Conservation (phyloP, 2,797 vertebrate species). For the Molossus alvarezi region DNA sequence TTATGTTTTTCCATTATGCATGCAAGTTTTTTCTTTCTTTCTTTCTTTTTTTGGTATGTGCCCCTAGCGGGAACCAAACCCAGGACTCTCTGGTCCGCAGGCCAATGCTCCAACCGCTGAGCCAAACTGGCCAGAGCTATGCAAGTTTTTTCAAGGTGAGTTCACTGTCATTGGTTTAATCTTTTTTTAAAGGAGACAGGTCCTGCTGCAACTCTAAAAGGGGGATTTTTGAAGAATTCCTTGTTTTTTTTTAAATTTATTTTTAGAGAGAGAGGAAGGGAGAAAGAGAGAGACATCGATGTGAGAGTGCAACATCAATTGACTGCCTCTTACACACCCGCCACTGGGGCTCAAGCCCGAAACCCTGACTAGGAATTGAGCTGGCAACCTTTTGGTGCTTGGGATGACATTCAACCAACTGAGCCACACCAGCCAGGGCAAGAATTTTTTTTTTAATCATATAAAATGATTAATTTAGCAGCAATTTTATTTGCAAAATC, state of each 20-base stretch:
- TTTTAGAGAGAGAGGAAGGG: too few species aligned
- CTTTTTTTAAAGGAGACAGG: neutral
- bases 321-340: too few species aligned
- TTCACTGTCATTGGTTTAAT: neutral
- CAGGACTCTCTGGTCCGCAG: too few species aligned
- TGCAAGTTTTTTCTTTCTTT: neutral
- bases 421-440: neutral
- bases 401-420: neutral
- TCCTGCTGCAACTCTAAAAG: neutral
- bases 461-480: slow-evolving; percentile 77
- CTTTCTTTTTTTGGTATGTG: too few species aligned
- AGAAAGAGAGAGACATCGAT: too few species aligned
- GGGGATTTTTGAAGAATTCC: neutral
- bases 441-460: slow-evolving; percentile 18
- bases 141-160: neutral
- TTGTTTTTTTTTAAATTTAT: neutral
- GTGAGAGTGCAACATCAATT: too few species aligned
- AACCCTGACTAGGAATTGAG: too few species aligned
- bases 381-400: neutral
- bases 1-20: too few species aligned
- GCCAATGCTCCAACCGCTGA: too few species aligned
- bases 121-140: too few species aligned
- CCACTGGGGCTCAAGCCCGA: too few species aligned
- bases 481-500: slow-evolving; percentile 89
- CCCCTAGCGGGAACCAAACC: too few species aligned